Evolutionary conservation across 1,140 invertebrate genomes (phyloP).

Genomic region (Halotydeus destructor): DNA sequence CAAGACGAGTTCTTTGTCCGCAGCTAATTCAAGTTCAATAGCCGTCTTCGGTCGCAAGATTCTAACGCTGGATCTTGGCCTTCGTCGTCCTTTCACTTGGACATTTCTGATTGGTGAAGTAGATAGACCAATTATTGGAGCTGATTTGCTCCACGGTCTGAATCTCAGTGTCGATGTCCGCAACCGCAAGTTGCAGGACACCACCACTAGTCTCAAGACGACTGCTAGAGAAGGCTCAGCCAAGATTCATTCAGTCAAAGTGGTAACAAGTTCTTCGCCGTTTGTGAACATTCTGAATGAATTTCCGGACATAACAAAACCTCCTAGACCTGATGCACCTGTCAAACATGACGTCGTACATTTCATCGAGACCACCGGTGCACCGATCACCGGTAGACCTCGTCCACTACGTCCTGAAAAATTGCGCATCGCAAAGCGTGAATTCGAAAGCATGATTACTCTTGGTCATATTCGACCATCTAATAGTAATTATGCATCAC

Average conservation of each 20-base stretch:
- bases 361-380: slow-evolving; percentile 12
- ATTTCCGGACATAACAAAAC: slow-evolving; percentile 1
- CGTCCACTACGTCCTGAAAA: slow-evolving; percentile 9
- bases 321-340: neutral
- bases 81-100: slow-evolving; percentile 4
- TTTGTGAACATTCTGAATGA: slow-evolving; percentile 6
- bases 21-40: slow-evolving; percentile 10
- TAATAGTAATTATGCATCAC: slow-evolving; percentile 13
- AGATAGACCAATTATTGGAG: slow-evolving; percentile 7
- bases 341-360: slow-evolving; percentile 11
- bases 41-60: neutral
- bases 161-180: slow-evolving; percentile 4
- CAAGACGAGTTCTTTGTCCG: neutral
- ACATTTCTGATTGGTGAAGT: slow-evolving; percentile 2
- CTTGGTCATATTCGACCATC: slow-evolving; percentile 12
- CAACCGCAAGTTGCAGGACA: slow-evolving; percentile 2
- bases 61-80: slow-evolving; percentile 1
- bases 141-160: slow-evolving; percentile 9
- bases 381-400: slow-evolving; percentile 7
- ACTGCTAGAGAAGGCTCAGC: neutral
- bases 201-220: slow-evolving; percentile 1
- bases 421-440: slow-evolving; percentile 10
- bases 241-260: slow-evolving; percentile 1
- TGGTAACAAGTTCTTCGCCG: neutral
- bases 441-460: slow-evolving; percentile 11